phyloP scores from a whole-genome alignment of 2,888 invertebrate species.

The Andrena minutula region DNA sequence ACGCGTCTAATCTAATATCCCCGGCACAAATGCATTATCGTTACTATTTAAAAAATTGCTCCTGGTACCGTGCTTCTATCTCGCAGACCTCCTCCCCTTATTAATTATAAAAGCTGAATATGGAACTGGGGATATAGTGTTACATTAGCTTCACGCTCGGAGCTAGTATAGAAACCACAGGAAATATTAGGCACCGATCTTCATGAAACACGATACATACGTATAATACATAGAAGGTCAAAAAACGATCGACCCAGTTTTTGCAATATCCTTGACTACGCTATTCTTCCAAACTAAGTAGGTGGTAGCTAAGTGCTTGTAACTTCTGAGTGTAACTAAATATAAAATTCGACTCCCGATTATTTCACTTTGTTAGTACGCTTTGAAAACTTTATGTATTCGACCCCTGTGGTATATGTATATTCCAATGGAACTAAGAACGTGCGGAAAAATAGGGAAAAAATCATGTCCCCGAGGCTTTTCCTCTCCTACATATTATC shows the following conservation, averaged over 20 bases:
- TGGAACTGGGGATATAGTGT: constrained; percentile 39
- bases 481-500: not conserved
- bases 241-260: not conserved
- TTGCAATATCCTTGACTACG: not conserved
- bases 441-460: not conserved
- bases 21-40: not conserved
- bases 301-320: not conserved
- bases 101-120: constrained; percentile 50
- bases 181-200: not conserved
- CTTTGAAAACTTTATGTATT: constrained; percentile 45
- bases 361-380: constrained; percentile 45
- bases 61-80: constrained; percentile 10
- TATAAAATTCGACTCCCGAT: constrained; percentile 11
- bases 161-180: constrained; percentile 10
- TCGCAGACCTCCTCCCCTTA: constrained; percentile 22
- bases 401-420: constrained; percentile 20
- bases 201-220: not conserved
- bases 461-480: constrained; percentile 31
- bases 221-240: not conserved
- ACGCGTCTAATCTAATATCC: constrained; percentile 16
- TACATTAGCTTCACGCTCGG: constrained; percentile 20
- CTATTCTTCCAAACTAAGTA: not conserved
- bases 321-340: constrained; percentile 16
- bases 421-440: constrained; percentile 23
- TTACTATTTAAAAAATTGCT: not conserved